Conservation (phyloP, 1,140 invertebrate species). For the Delia radicum region DNA sequence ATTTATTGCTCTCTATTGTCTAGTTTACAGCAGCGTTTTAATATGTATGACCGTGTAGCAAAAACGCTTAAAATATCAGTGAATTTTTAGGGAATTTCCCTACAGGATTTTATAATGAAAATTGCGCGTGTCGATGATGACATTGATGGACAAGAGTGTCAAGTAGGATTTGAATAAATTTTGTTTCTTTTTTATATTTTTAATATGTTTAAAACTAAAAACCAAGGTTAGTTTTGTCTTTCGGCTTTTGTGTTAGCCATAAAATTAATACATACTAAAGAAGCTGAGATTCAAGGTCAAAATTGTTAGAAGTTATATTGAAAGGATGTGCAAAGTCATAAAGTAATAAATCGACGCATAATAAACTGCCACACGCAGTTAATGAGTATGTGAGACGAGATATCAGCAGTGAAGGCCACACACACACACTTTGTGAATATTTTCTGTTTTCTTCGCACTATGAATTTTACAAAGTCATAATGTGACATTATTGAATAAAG, state of each 20-base stretch:
- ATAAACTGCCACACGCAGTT: slow-evolving; percentile 27
- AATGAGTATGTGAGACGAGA: not conserved
- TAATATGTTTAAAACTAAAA: not conserved
- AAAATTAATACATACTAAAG: not conserved
- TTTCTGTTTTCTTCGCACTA: not conserved
- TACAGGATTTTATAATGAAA: slow-evolving; percentile 2
- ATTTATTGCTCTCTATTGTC: not conserved
- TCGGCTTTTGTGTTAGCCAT: not conserved
- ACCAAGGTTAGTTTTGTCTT: not conserved
- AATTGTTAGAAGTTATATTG: no score
- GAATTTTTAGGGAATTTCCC: not conserved
- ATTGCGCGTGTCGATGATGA: not conserved
- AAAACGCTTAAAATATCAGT: not conserved
- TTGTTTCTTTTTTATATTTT: no score
- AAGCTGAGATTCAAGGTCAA: not conserved
- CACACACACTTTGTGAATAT: not conserved
- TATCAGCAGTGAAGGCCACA: not conserved
- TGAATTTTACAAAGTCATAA: not conserved
- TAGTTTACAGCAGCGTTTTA: not conserved
- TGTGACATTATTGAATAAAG: slow-evolving; percentile 3
- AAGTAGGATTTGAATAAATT: no score
- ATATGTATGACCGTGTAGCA: not conserved
- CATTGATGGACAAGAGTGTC: not conserved
- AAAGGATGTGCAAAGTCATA: not conserved
- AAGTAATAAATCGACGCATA: slow-evolving; percentile 9